phyloP scores from a whole-genome alignment of 92 coral and sea anemone species.

The Meandrina meandrites region DNA sequence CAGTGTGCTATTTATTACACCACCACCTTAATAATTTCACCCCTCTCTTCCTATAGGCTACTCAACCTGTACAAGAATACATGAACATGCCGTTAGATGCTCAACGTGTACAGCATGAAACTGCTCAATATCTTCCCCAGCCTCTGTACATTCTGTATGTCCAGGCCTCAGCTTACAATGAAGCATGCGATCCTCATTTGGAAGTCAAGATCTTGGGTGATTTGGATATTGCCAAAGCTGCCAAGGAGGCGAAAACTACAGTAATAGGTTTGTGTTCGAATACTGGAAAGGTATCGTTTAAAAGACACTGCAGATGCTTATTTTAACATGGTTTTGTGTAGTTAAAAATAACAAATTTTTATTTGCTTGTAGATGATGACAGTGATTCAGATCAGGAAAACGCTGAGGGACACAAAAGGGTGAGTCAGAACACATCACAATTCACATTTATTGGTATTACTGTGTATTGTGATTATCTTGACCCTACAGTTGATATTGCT shows the following conservation, averaged over 20 bases:
- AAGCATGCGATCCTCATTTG: slow-evolving; percentile 87
- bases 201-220: slow-evolving; percentile 88
- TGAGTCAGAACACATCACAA: slow-evolving; percentile 33
- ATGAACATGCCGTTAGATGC: slow-evolving; percentile 86
- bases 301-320: background rate
- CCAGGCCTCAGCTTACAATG: slow-evolving; percentile 90
- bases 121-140: slow-evolving; percentile 87
- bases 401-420: slow-evolving; percentile 78
- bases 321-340: background rate
- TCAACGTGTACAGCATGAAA: slow-evolving; percentile 83
- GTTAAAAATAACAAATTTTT: background rate
- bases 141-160: slow-evolving; percentile 89
- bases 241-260: slow-evolving; percentile 81
- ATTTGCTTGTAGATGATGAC: slow-evolving; percentile 61
- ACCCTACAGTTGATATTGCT: too few relatives aligned
- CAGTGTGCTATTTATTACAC: background rate
- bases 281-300: background rate
- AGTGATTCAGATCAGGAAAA: slow-evolving; percentile 89
- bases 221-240: slow-evolving; percentile 95
- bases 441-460: background rate
- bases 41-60: slow-evolving; percentile 61
- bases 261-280: slow-evolving; percentile 38
- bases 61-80: slow-evolving; percentile 97
- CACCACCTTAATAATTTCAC: background rate
- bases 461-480: too few relatives aligned